phyloP scores from a whole-genome alignment of 2,888 invertebrate species.

The Lithophane ornitopus region DNA sequence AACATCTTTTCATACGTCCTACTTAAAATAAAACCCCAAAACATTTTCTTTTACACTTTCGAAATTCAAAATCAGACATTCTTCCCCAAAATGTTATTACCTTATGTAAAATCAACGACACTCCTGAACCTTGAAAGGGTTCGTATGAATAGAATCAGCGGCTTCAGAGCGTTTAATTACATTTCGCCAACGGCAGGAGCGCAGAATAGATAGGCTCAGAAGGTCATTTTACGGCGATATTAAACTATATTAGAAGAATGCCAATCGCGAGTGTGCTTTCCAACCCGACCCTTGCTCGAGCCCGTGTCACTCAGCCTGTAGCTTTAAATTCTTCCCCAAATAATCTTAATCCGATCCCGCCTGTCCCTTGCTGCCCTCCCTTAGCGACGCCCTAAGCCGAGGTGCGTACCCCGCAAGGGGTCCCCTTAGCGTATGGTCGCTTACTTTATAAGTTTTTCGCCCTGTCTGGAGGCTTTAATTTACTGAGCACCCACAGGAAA shows the following conservation, averaged over 20 bases:
- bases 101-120: slow-evolving; percentile 30
- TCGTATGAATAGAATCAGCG: slow-evolving; percentile 58
- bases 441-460: too few relatives aligned
- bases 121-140: slow-evolving; percentile 31
- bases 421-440: too few relatives aligned
- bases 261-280: background rate
- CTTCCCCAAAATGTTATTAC: slow-evolving; percentile 22
- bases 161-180: slow-evolving; percentile 53
- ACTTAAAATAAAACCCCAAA: slow-evolving; percentile 5
- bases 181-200: slow-evolving; percentile 30
- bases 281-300: too few relatives aligned
- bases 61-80: slow-evolving; percentile 10
- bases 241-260: background rate
- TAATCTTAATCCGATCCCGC: too few relatives aligned
- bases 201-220: background rate
- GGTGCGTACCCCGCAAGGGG: too few relatives aligned
- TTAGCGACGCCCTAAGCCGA: too few relatives aligned
- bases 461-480: too few relatives aligned
- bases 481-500: too few relatives aligned
- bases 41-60: slow-evolving; percentile 2
- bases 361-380: too few relatives aligned
- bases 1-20: background rate
- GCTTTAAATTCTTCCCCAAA: too few relatives aligned
- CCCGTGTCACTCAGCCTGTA: too few relatives aligned
- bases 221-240: background rate